phyloP scores from a whole-genome alignment of 1,140 invertebrate genomes.

The Tetraneura akinire region DNA sequence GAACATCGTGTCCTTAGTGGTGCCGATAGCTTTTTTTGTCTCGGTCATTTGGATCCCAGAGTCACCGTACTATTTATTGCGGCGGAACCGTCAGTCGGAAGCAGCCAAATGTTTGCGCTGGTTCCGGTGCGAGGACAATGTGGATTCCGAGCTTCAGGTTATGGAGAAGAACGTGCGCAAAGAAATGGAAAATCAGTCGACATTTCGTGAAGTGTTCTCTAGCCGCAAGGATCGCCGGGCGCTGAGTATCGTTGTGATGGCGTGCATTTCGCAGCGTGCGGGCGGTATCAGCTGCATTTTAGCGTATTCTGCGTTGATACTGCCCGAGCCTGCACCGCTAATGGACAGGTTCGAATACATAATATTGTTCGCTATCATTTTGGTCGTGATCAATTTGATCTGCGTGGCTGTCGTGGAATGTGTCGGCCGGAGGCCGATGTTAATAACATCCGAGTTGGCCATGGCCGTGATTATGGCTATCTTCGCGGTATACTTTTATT shows the following conservation, averaged over 20 bases:
- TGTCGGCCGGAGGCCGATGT: conserved; percentile 59
- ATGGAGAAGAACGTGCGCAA: neutral
- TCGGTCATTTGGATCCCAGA: conserved; percentile 79
- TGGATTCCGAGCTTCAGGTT: neutral
- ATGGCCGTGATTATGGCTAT: neutral
- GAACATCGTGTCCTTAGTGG: conserved; percentile 66
- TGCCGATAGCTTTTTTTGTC: conserved; percentile 67
- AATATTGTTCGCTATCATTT: conserved; percentile 57
- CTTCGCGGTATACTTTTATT: neutral
- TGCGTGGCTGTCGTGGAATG: conserved; percentile 56
- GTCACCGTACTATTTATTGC: conserved; percentile 69
- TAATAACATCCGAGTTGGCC: conserved; percentile 57
- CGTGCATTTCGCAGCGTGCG: conserved; percentile 74
- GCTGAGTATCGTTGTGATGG: conserved; percentile 65
- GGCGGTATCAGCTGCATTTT: conserved; percentile 76
- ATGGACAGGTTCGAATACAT: neutral
- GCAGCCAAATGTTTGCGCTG: conserved; percentile 22
- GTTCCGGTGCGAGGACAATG: conserved; percentile 1
- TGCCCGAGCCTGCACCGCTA: conserved; percentile 59
- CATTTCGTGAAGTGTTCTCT: conserved; percentile 49
- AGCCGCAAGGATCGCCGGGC: conserved; percentile 60
- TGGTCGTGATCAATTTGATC: conserved; percentile 55
- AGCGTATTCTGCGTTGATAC: conserved; percentile 74
- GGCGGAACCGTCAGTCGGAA: neutral
- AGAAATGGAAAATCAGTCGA: conserved; percentile 39